Conservation (phyloP, 2,113 vertebrate species). For the Clarias batrachus region DNA sequence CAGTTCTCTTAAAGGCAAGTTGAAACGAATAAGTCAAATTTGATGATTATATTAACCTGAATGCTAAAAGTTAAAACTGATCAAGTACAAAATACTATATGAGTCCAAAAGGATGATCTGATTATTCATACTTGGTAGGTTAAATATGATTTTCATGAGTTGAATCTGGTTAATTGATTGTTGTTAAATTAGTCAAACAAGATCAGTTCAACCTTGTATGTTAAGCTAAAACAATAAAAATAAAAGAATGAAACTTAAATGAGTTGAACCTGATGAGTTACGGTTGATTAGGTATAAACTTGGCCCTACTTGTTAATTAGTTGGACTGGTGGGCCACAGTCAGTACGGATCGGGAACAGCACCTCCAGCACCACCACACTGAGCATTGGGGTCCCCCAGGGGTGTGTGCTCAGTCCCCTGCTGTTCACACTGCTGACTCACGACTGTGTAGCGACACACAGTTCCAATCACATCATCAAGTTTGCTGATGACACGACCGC, state of each 20-base stretch:
- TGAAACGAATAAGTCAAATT: not conserved
- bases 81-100: not conserved
- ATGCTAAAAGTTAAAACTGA: not conserved
- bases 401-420: too few species aligned
- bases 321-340: not conserved
- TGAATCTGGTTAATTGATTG: not conserved
- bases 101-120: not conserved
- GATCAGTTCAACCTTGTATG: too few species aligned
- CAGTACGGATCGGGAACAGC: too few species aligned
- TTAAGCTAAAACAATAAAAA: not conserved
- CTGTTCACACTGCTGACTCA: too few species aligned
- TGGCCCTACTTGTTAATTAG: not conserved
- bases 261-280: too few species aligned
- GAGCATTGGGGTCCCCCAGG: too few species aligned
- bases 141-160: not conserved
- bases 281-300: not conserved
- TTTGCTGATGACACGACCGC: too few species aligned
- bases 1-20: not conserved
- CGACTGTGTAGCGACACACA: too few species aligned
- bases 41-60: not conserved
- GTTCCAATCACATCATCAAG: too few species aligned
- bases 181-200: not conserved
- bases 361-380: too few species aligned
- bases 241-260: not conserved
- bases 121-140: not conserved